phyloP scores from a whole-genome alignment of 2,113 vertebrate genomes.

The Pandion haliaetus region DNA sequence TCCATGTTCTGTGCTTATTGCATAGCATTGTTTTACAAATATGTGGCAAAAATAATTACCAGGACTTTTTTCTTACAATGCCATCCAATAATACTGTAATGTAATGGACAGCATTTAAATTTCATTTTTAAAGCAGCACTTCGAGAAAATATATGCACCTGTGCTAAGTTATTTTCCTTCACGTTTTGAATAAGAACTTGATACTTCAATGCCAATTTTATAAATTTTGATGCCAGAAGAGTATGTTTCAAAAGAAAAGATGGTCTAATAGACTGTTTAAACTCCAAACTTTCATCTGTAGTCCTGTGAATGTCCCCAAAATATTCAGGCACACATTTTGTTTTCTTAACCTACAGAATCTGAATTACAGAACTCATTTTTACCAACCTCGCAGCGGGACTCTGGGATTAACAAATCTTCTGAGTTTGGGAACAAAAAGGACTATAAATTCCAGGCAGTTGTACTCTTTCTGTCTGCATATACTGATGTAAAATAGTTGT shows the following conservation, averaged over 20 bases:
- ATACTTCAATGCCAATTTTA: not conserved
- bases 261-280: not conserved
- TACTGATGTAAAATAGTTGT: not conserved
- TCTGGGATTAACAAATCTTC: not conserved
- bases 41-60: not conserved
- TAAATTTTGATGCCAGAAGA: not conserved
- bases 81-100: not conserved
- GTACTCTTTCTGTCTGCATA: not conserved
- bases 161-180: not conserved
- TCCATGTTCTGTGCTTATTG: not conserved
- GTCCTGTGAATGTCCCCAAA: not conserved
- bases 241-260: not conserved
- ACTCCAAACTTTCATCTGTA: not conserved
- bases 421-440: slow-evolving; percentile 1
- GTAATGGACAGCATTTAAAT: not conserved
- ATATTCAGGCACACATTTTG: not conserved
- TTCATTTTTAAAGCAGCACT: not conserved
- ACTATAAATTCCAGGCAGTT: not conserved
- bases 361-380: not conserved
- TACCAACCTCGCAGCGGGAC: not conserved
- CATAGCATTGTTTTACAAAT: not conserved
- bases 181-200: not conserved
- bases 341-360: not conserved
- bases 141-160: not conserved
- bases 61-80: not conserved